Evolutionary conservation across 2,888 invertebrate species (phyloP).

Genomic region (Villa cingulata): DNA sequence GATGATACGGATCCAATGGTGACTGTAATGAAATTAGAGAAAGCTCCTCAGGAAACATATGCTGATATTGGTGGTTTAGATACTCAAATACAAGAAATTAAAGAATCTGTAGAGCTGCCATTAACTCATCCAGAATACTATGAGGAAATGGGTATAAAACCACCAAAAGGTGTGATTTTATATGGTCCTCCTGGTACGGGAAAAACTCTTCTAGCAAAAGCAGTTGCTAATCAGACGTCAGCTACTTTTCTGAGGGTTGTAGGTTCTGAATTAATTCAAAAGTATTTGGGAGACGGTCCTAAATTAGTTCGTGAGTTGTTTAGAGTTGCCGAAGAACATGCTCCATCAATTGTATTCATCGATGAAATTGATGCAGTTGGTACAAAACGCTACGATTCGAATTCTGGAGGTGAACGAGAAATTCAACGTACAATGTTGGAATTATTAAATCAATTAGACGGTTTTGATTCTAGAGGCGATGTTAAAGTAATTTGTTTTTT

Average conservation of each 20-base stretch:
- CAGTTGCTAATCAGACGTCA: slow-evolving; percentile 98
- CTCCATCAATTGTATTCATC: slow-evolving; percentile 98
- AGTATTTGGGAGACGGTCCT: slow-evolving; percentile 98
- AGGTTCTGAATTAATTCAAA: slow-evolving; percentile 98
- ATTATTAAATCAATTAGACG: slow-evolving; percentile 93
- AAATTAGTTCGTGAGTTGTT: slow-evolving; percentile 96
- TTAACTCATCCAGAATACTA: slow-evolving; percentile 99
- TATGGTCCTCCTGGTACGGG: slow-evolving; percentile 98
- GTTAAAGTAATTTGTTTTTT: slow-evolving; percentile 64
- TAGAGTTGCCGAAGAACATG: slow-evolving; percentile 98
- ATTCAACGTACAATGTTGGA: slow-evolving; percentile 99
- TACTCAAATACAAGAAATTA: slow-evolving; percentile 94
- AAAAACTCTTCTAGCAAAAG: slow-evolving; percentile 94
- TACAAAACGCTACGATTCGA: slow-evolving; percentile 97
- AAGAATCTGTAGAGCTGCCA: slow-evolving; percentile 96
- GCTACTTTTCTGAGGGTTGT: slow-evolving; percentile 97
- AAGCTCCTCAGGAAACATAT: slow-evolving; percentile 98
- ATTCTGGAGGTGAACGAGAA: slow-evolving; percentile 97
- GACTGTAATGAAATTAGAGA: slow-evolving; percentile 99
- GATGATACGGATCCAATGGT: slow-evolving; percentile 99
- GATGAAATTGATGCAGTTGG: slow-evolving; percentile 99
- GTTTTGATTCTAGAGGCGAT: slow-evolving; percentile 92
- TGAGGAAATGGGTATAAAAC: slow-evolving; percentile 99
- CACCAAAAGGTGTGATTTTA: slow-evolving; percentile 96
- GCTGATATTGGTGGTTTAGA: slow-evolving; percentile 97